Percentiles rank a stretch among this genome's conserved stretches.
Conservation (phyloP, 2,888 invertebrate genomes). For the Volucella zonaria region DNA sequence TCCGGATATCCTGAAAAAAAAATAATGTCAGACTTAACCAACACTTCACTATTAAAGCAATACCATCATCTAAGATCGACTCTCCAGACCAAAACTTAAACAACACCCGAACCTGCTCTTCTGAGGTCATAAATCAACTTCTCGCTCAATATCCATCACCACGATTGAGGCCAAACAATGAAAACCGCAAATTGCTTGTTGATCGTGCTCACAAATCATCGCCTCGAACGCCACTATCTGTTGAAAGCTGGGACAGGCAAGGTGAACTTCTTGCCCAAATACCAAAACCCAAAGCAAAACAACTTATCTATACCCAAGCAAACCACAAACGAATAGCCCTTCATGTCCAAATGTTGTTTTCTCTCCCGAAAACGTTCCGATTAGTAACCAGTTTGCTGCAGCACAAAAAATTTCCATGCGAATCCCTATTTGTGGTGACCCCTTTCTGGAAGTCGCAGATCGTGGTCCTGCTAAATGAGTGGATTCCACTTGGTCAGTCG, state of each 20-base stretch:
- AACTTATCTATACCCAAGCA: too few species aligned
- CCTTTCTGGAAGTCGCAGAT: conserved; percentile 2
- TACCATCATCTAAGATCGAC: conserved; percentile 13
- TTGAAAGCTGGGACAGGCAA: too few species aligned
- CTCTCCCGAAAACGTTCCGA: conserved; percentile 51
- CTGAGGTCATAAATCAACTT: conserved; percentile 55
- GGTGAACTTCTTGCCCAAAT: too few species aligned
- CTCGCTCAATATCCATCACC: conserved; percentile 48
- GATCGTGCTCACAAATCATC: conserved; percentile 64
- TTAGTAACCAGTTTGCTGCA: conserved; percentile 60
- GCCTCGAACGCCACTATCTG: neutral
- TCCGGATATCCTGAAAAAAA: too few species aligned
- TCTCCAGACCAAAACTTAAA: conserved; percentile 4
- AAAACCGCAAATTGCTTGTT: conserved; percentile 62
- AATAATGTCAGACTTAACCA: too few species aligned
- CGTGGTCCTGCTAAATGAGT: conserved; percentile 24
- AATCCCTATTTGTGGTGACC: conserved; percentile 14
- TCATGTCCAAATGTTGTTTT: conserved; percentile 51
- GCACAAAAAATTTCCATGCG: conserved; percentile 9
- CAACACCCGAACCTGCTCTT: conserved; percentile 11
- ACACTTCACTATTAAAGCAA: too few species aligned
- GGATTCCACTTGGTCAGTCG: conserved; percentile 52
- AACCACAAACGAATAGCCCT: conserved; percentile 36
- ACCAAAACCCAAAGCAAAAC: too few species aligned
- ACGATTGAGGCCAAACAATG: conserved; percentile 56